Percentiles rank a stretch among this genome's conserved stretches.
Evolutionary conservation across 2,113 vertebrate genomes (phyloP).

Genomic region (Dasyprocta punctata): DNA sequence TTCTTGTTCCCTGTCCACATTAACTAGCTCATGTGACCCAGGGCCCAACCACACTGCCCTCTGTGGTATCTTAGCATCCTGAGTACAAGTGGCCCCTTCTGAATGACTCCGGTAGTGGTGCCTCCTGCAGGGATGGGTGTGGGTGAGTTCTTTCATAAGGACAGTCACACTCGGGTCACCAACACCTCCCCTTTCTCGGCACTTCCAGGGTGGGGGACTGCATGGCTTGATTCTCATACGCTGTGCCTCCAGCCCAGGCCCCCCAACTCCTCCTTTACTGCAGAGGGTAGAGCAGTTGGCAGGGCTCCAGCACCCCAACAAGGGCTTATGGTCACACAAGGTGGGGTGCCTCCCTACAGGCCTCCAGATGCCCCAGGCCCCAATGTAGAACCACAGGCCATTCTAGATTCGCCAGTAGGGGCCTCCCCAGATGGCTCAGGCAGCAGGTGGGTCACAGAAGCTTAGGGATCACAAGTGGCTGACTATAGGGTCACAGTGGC

Average conservation of each 20-base stretch:
- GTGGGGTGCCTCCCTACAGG: background rate
- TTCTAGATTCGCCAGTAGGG: background rate
- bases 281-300: background rate
- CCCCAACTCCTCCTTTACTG: background rate
- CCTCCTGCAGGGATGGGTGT: background rate
- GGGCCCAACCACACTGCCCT: background rate
- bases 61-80: background rate
- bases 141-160: background rate
- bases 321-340: background rate
- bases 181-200: background rate
- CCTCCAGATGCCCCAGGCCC: background rate
- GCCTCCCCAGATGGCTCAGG: background rate
- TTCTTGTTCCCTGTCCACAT: background rate
- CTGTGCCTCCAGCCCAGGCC: background rate
- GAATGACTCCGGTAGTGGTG: background rate
- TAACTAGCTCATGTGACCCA: background rate
- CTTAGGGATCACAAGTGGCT: background rate
- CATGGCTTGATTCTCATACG: too few species aligned
- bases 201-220: background rate
- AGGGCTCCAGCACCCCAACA: background rate
- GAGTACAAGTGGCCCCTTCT: background rate
- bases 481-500: background rate
- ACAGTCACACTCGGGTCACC: background rate
- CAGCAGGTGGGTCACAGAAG: accelerated
- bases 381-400: background rate